These are phyloP conservation scores for Platyscapa corneri DNA, from an alignment of 1,140 invertebrate species.

Conservation along the genomic window DNA sequence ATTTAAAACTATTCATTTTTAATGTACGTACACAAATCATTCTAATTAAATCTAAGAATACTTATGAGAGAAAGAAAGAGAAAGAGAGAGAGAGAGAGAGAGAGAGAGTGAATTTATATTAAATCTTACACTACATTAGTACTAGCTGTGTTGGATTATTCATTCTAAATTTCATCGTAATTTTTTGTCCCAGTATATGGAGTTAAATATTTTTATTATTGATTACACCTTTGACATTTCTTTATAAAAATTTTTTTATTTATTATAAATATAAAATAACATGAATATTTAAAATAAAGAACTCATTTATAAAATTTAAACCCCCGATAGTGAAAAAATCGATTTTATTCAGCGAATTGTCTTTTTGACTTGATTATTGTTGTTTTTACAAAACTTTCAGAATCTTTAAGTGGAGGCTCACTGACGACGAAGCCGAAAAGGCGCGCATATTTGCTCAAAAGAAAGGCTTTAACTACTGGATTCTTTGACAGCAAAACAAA, in stretches of 20 bases:
- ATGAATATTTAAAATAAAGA: not conserved
- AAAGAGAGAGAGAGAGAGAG: not conserved
- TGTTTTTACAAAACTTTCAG: conserved; percentile 59
- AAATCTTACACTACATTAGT: conserved; percentile 31
- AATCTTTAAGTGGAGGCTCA: conserved; percentile 68
- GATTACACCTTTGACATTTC: not conserved
- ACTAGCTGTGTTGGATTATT: not conserved
- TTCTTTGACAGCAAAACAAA: conserved; percentile 85
- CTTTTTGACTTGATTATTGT: not conserved
- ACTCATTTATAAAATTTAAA: not conserved
- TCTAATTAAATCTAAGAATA: no score
- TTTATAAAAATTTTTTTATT: not conserved
- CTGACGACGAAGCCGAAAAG: conserved; percentile 81
- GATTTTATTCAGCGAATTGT: no score
- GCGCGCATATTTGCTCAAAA: conserved; percentile 84
- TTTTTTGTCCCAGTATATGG: not conserved
- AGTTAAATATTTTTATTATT: not conserved
- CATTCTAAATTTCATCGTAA: not conserved
- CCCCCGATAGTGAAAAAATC: not conserved
- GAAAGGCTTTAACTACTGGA: conserved; percentile 88
- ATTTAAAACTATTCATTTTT: no score
- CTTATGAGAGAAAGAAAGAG: no score
- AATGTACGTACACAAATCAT: not conserved
- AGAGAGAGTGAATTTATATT: conserved; percentile 13
- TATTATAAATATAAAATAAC: not conserved